These are phyloP conservation scores for Seriola dumerili DNA, from an alignment of 2,113 vertebrate genomes.

Conservation along the genomic window DNA sequence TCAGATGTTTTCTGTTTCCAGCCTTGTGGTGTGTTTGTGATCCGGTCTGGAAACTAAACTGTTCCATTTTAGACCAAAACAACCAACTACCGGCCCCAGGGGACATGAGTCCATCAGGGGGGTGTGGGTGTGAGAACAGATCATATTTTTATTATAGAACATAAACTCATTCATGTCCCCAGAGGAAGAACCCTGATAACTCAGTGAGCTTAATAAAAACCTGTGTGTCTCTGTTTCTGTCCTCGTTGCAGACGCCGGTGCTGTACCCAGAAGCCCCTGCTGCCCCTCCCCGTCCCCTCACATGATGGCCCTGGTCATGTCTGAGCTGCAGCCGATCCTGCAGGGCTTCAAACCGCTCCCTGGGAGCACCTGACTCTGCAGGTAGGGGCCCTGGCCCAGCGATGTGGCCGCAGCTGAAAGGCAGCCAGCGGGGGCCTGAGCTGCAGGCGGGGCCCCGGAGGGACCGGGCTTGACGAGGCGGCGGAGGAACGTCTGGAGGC, in stretches of 20 bases:
- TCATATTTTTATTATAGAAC: background rate
- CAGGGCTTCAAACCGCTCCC: slow-evolving; percentile 88
- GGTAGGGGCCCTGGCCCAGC: slow-evolving; percentile 83
- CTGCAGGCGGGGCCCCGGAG: slow-evolving; percentile 57
- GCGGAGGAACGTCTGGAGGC: slow-evolving; percentile 80
- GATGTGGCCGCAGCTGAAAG: slow-evolving; percentile 85
- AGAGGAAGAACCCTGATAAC: background rate
- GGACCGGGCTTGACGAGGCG: slow-evolving; percentile 32
- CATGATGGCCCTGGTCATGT: slow-evolving; percentile 84
- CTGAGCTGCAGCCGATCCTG: slow-evolving; percentile 87
- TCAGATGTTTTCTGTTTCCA: slow-evolving; percentile 2
- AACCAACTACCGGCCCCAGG: background rate
- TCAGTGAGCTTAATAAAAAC: too few species aligned
- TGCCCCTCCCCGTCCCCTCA: slow-evolving; percentile 70
- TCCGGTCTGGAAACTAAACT: slow-evolving; percentile 28
- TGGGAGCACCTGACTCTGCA: slow-evolving; percentile 86
- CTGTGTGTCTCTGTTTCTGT: too few species aligned
- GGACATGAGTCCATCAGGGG: background rate
- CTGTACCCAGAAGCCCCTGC: background rate
- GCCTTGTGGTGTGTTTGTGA: slow-evolving; percentile 8
- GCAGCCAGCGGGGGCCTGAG: slow-evolving; percentile 11
- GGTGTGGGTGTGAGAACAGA: slow-evolving; percentile 26
- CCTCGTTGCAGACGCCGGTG: too few species aligned
- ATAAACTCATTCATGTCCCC: background rate
- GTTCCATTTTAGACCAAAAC: slow-evolving; percentile 26